Base-by-base conservation (phyloP, 1,140 invertebrate species). In the Caenorhabditis latens region DNA sequence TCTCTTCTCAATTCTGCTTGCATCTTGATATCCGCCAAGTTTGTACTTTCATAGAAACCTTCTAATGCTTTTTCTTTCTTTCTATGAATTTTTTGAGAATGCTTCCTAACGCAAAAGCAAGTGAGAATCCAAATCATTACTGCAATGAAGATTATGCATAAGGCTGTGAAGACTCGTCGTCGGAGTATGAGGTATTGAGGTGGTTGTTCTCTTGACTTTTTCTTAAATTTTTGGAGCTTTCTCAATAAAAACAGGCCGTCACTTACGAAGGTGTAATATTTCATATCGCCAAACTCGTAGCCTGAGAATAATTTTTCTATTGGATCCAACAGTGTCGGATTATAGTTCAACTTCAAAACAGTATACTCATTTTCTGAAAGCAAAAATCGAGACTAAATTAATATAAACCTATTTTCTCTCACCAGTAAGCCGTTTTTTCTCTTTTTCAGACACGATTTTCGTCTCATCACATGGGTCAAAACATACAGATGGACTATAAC, bases 191-290 rank as follows among this genome's bases (percentile, higher is more conserved):
- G n/a, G 53, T 79, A 79, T 0, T 79, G 71, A 43, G 71, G 71
- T 14, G 71, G n/a, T 42, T 79, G 71, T n/a, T 79, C 71, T 50
- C 71, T 40, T 11, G 71, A 79, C n/a, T 50, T 79, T 50, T 50
- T 79, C 71, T 79, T 11, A 79, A 71, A 24, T 24, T 8, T 16
- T 24, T 14, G 16, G 53, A 13, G 53, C 4, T 43, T 21, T 32
- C 2, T 14, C 16, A 50, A 14, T 4, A 40, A 32, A 7, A 79
- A 32, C 3, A 14, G 4, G 4, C 2, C 6, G 9, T 24, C 2
- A 24, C 71, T 79, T n/a, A 79, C 71, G 50, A 50, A 79, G 6
- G 71, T 50, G 24, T 79, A 79, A 32, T 79, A 79, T 24, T 79
- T 79, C 46, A 50, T 79, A 24, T 79, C 14, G 21, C 71, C 71